A percentile compares a stretch with the other conserved stretches of the same genome.
phyloP scores from a whole-genome alignment of 2,888 invertebrate species.

The Tachystola acroxantha region DNA sequence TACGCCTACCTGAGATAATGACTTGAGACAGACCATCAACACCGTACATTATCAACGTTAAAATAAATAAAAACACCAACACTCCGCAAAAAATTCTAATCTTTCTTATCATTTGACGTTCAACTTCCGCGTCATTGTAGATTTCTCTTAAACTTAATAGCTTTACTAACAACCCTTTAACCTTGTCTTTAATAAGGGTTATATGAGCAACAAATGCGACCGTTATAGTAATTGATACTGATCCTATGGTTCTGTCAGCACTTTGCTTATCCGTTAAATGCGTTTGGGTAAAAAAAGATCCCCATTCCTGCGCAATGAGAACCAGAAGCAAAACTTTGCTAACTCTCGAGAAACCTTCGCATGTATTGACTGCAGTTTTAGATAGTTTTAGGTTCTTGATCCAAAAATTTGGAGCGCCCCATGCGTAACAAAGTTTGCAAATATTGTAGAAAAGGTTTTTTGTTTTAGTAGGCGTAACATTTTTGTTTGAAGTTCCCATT shows the following conservation, averaged over 20 bases:
- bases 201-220: conserved; percentile 4
- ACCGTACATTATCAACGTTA: neutral
- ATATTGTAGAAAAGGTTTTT: neutral
- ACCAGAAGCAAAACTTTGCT: neutral
- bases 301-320: conserved; percentile 12
- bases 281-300: conserved; percentile 23
- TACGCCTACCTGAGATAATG: neutral
- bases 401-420: conserved; percentile 3
- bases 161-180: neutral
- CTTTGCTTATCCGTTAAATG: conserved; percentile 21
- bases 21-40: neutral
- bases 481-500: no score
- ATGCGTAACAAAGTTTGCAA: neutral
- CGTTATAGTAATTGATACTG: conserved; percentile 12
- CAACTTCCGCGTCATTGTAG: conserved; percentile 35
- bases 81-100: conserved; percentile 17
- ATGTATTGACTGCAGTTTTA: conserved; percentile 2
- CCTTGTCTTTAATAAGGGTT: conserved; percentile 2
- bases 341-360: conserved; percentile 2
- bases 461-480: neutral
- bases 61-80: neutral
- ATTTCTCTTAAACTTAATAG: conserved; percentile 21
- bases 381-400: conserved; percentile 3
- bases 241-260: conserved; percentile 10
- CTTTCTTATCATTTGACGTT: conserved; percentile 36